phyloP scores from a whole-genome alignment of 2,797 vertebrate genomes.

The Neosilurus hyrtlii region DNA sequence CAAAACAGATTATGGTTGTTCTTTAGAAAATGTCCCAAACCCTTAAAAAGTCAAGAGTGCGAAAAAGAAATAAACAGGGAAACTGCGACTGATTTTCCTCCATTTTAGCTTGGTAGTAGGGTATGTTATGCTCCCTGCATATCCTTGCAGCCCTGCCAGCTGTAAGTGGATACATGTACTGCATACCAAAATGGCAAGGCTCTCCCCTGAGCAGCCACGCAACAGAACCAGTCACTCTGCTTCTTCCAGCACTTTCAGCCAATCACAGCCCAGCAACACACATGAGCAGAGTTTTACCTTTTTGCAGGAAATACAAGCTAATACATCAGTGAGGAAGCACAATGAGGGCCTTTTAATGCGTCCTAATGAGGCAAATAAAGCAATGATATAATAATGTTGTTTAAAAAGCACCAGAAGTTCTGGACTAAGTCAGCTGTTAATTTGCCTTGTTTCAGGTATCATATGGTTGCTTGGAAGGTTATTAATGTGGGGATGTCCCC shows the following conservation, averaged over 20 bases:
- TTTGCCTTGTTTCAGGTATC: slow-evolving; percentile 19
- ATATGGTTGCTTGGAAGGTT: background rate
- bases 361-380: slow-evolving; percentile 36
- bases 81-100: slow-evolving; percentile 25
- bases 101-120: slow-evolving; percentile 52
- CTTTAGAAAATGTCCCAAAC: slow-evolving; percentile 47
- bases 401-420: too few relatives aligned
- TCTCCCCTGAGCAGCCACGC: slow-evolving; percentile 52
- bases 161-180: slow-evolving; percentile 59
- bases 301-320: slow-evolving; percentile 24
- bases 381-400: slow-evolving; percentile 17
- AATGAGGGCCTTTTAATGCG: slow-evolving; percentile 33
- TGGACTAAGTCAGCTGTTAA: background rate
- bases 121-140: slow-evolving; percentile 58
- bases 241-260: slow-evolving; percentile 57
- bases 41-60: slow-evolving; percentile 12
- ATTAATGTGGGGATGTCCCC: slow-evolving; percentile 37
- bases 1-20: slow-evolving; percentile 40
- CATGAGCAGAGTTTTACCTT: slow-evolving; percentile 19
- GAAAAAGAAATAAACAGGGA: slow-evolving; percentile 3
- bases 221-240: slow-evolving; percentile 23
- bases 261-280: slow-evolving; percentile 46
- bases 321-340: slow-evolving; percentile 15
- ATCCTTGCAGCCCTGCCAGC: slow-evolving; percentile 60
- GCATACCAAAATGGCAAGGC: slow-evolving; percentile 61